Evolutionary conservation across 37 sponge, comb jelly and placozoan species (phyloP).

Genomic region (Ianthella basta): DNA sequence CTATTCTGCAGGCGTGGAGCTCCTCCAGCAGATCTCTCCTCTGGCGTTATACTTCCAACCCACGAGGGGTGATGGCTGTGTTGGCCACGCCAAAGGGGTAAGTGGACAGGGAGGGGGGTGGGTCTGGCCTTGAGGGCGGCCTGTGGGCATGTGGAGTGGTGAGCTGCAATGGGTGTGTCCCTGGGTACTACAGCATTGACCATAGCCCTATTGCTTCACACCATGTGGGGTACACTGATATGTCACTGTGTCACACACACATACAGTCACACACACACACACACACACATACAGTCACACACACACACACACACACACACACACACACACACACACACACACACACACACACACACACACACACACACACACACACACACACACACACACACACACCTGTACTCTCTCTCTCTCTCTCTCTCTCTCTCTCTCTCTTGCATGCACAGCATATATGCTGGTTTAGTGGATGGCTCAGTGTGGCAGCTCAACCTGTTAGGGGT

Average conservation of each 20-base stretch:
- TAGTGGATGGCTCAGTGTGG: conserved; percentile 62
- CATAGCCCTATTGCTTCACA: neutral
- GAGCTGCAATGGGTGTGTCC: no score
- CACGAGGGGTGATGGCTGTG: conserved; percentile 3
- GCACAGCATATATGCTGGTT: conserved; percentile 26
- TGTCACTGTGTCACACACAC: no score
- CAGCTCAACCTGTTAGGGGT: conserved; percentile 50
- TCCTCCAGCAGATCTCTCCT: neutral
- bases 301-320: conserved; percentile 5
- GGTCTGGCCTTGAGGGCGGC: no score
- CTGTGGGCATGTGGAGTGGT: no score
- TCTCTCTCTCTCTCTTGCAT: no score
- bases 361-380: conserved; percentile 16
- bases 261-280: no score
- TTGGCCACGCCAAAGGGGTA: conserved; percentile 4
- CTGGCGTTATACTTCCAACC: neutral
- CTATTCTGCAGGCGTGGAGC: conserved; percentile 19
- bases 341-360: conserved; percentile 39
- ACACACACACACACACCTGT: conserved; percentile 24
- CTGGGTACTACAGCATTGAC: no score
- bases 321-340: conserved; percentile 33
- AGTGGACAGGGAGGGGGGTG: neutral
- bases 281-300: no score
- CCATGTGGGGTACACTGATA: neutral
- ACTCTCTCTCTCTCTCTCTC: no score